These are phyloP conservation scores for Rotaria magnacalcarata DNA, from an alignment of 2,888 invertebrate genomes.

Conservation along the genomic window DNA sequence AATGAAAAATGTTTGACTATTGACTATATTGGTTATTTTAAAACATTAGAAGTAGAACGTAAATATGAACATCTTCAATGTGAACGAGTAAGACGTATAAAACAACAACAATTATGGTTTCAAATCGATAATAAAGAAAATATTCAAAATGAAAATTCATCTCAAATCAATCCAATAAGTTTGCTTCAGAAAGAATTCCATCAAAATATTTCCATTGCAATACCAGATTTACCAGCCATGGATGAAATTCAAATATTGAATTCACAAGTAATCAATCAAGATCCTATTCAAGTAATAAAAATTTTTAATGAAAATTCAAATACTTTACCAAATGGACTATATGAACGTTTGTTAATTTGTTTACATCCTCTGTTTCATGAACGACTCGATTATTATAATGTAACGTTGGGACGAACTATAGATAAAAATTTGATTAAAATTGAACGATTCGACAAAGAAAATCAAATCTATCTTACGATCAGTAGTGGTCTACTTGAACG, in stretches of 20 bases:
- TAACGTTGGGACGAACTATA: neutral
- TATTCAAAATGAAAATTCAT: neutral
- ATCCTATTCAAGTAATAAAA: neutral
- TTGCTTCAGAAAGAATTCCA: neutral
- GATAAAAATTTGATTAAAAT: neutral
- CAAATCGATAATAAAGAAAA: neutral
- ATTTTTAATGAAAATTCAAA: neutral
- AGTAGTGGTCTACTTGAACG: neutral
- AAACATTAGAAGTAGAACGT: neutral
- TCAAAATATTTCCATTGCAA: neutral
- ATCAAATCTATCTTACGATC: neutral
- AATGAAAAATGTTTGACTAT: neutral
- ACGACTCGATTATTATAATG: neutral
- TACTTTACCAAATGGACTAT: neutral
- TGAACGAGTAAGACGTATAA: neutral
- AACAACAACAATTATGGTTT: constrained; percentile 21
- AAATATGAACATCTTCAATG: neutral
- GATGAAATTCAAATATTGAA: neutral
- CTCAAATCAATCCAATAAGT: neutral
- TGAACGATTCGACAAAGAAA: neutral
- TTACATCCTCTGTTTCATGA: neutral
- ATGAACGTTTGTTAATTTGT: neutral
- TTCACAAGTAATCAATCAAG: neutral
- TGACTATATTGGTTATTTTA: neutral
- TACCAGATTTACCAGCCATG: neutral